Percentiles rank a stretch among this genome's conserved stretches.
Conservation (phyloP, 2,113 vertebrate genomes). For the Melanerpes aurifrons region DNA sequence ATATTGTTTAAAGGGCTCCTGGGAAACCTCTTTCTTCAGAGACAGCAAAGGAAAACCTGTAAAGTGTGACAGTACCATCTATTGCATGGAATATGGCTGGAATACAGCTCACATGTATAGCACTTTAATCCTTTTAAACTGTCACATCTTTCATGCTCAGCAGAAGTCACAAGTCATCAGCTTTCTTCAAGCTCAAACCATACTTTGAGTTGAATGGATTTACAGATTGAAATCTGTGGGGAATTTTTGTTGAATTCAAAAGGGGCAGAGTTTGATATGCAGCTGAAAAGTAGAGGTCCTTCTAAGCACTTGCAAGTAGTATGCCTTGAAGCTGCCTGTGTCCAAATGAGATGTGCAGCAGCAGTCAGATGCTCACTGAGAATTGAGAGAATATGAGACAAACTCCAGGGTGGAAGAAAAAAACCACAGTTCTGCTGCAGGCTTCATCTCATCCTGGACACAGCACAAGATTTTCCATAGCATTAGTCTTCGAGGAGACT, state of each 20-base stretch:
- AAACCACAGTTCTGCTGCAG: background rate
- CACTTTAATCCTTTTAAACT: background rate
- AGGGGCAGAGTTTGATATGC: background rate
- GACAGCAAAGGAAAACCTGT: background rate
- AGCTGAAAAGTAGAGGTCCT: background rate
- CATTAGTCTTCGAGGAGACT: background rate
- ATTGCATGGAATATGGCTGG: background rate
- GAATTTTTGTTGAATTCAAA: background rate
- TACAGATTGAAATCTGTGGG: background rate
- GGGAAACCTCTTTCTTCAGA: background rate
- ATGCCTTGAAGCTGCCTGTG: background rate
- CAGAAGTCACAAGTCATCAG: background rate
- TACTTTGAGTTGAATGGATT: background rate
- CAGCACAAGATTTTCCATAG: rapidly evolving
- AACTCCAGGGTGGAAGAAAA: background rate
- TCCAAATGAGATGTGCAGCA: background rate
- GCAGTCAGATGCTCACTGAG: background rate
- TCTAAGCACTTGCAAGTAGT: background rate
- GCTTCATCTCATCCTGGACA: background rate
- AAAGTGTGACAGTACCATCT: background rate
- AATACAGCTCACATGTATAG: background rate
- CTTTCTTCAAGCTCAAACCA: background rate
- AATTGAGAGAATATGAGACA: background rate
- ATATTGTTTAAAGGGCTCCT: background rate
- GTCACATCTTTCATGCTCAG: background rate